Conservation (phyloP, 1,140 invertebrate species). For the Drosophila oshimai region DNA sequence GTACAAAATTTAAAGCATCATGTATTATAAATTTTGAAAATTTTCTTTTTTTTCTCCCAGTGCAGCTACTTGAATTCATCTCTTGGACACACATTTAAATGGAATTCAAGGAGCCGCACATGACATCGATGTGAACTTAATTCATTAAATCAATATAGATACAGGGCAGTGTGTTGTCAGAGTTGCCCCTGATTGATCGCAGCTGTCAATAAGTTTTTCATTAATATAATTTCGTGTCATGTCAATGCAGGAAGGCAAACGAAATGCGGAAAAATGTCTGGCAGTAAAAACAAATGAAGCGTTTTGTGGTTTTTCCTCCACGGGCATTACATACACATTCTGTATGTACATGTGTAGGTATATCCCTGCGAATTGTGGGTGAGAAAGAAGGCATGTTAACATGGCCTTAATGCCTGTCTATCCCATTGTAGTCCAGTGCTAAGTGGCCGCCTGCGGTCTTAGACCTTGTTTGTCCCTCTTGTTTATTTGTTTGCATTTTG, state of each 20-base stretch:
- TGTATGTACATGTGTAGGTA: not conserved
- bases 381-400: slow-evolving; percentile 65
- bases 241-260: slow-evolving; percentile 40
- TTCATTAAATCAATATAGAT: slow-evolving; percentile 62
- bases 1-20: no score
- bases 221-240: slow-evolving; percentile 77
- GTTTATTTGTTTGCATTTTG: slow-evolving; percentile 69
- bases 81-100: slow-evolving; percentile 26
- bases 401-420: slow-evolving; percentile 64
- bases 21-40: not conserved
- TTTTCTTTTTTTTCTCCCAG: not conserved
- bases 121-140: slow-evolving; percentile 54
- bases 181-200: slow-evolving; percentile 63
- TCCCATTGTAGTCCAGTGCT: slow-evolving; percentile 40
- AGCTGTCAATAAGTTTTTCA: slow-evolving; percentile 80
- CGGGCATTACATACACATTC: not conserved
- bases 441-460: slow-evolving; percentile 63
- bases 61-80: slow-evolving; percentile 16
- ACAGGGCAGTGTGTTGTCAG: slow-evolving; percentile 48
- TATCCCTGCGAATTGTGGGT: slow-evolving; percentile 27
- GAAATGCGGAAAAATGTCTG: slow-evolving; percentile 16
- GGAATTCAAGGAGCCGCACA: slow-evolving; percentile 10
- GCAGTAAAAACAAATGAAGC: slow-evolving; percentile 73
- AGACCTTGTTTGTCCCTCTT: slow-evolving; percentile 47
- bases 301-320: slow-evolving; percentile 42